These are phyloP conservation scores for Melanaphis sacchari DNA, from an alignment of 1,140 invertebrate genomes.

Conservation along the genomic window DNA sequence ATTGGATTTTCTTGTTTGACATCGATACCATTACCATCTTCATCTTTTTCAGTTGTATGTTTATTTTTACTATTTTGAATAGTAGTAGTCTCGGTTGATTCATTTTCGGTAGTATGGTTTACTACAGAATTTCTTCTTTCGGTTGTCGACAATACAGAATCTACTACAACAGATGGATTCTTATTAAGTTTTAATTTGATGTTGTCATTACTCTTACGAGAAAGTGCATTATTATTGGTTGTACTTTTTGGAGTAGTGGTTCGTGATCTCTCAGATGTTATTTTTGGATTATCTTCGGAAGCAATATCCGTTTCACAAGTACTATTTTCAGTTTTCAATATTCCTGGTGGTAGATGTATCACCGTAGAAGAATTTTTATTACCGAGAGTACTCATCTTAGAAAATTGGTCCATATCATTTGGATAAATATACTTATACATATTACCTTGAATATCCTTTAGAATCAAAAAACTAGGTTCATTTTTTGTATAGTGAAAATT, in stretches of 20 bases:
- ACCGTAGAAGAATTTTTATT: slow-evolving; percentile 9
- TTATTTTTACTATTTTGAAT: neutral
- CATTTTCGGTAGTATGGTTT: neutral
- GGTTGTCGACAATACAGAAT: neutral
- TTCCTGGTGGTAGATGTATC: neutral
- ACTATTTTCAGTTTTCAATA: neutral
- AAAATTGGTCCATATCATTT: slow-evolving; percentile 10
- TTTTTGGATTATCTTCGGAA: neutral
- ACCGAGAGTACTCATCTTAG: neutral
- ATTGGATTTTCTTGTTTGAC: too few species aligned
- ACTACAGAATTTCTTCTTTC: neutral
- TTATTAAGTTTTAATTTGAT: too few species aligned
- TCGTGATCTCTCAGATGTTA: neutral
- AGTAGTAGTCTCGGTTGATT: neutral
- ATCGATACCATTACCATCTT: neutral
- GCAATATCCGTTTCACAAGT: neutral
- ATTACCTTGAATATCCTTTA: neutral
- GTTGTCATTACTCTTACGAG: too few species aligned
- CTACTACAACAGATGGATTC: too few species aligned
- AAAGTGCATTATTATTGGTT: neutral
- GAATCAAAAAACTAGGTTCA: neutral
- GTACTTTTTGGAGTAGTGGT: neutral
- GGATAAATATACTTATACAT: neutral
- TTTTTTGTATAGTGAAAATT: neutral
- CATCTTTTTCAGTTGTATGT: neutral